phyloP scores from a whole-genome alignment of 2,888 invertebrate species.

The Acrobasis consociella region DNA sequence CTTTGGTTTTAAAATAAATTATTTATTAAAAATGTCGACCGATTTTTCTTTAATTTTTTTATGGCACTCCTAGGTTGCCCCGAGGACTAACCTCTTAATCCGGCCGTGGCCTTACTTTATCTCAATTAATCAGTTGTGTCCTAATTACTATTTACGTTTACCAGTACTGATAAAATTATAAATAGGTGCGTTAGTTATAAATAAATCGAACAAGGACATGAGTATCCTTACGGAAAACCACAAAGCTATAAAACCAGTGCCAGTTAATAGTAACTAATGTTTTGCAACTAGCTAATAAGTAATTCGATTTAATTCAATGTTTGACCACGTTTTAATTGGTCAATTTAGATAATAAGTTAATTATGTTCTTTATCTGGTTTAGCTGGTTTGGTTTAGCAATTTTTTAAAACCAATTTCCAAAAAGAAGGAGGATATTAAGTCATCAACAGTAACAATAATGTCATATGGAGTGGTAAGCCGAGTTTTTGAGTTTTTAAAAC shows the following conservation, averaged over 20 bases:
- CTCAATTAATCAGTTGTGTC: too few species aligned
- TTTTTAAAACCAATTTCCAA: too few species aligned
- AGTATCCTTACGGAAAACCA: slow-evolving; percentile 34
- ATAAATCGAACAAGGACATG: slow-evolving; percentile 28
- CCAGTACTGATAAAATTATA: background rate
- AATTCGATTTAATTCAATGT: slow-evolving; percentile 9
- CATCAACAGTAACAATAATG: too few species aligned
- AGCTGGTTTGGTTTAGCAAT: background rate
- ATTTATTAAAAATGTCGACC: too few species aligned
- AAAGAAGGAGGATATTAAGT: too few species aligned
- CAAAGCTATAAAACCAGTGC: slow-evolving; percentile 31
- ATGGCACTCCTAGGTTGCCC: too few species aligned
- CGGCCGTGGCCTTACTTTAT: too few species aligned
- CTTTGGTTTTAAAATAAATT: too few species aligned
- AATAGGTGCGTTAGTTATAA: background rate
- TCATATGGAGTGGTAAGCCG: too few species aligned
- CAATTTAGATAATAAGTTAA: slow-evolving; percentile 12
- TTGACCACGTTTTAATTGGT: slow-evolving; percentile 14
- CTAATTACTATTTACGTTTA: background rate
- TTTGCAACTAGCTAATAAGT: background rate
- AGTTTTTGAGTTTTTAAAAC: too few species aligned
- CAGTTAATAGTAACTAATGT: slow-evolving; percentile 10
- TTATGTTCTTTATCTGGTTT: background rate
- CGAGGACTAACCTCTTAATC: too few species aligned
- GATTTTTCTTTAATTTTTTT: too few species aligned